These are phyloP conservation scores for Galerucella nymphaeae DNA, from an alignment of 2,888 invertebrate genomes.

Conservation along the genomic window DNA sequence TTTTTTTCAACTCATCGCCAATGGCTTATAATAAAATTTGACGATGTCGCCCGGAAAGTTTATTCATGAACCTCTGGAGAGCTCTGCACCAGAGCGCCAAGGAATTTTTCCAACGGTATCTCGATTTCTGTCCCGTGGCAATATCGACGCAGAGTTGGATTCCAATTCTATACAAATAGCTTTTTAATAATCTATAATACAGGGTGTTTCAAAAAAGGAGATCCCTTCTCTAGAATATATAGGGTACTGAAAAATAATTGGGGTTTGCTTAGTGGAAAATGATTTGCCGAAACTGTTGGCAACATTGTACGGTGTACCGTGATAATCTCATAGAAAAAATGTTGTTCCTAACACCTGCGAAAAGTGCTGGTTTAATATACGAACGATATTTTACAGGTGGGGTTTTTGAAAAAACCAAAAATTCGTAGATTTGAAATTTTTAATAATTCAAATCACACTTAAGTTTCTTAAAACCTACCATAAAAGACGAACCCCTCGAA, in stretches of 20 bases:
- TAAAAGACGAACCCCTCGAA: not conserved
- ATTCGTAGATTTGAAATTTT: not conserved
- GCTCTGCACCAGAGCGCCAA: conserved; percentile 34
- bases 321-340: too few relatives aligned
- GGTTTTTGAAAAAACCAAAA: too few relatives aligned
- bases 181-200: not conserved
- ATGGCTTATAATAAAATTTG: conserved; percentile 47
- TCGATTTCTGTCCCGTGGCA: conserved; percentile 40
- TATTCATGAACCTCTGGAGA: conserved; percentile 47
- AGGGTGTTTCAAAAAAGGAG: too few relatives aligned
- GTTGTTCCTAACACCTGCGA: too few relatives aligned
- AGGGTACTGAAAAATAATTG: too few relatives aligned
- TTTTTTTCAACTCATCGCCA: conserved; percentile 28
- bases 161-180: not conserved
- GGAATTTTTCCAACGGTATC: conserved; percentile 46
- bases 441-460: conserved; percentile 2
- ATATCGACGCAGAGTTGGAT: not conserved
- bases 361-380: too few relatives aligned
- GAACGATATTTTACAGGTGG: too few relatives aligned
- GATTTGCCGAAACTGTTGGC: too few relatives aligned
- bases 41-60: conserved; percentile 44
- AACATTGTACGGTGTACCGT: too few relatives aligned
- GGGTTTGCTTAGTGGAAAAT: too few relatives aligned
- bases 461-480: not conserved
- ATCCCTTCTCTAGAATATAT: too few relatives aligned